Conservation (phyloP, 1,140 invertebrate species). For the Scylla paramamosain region DNA sequence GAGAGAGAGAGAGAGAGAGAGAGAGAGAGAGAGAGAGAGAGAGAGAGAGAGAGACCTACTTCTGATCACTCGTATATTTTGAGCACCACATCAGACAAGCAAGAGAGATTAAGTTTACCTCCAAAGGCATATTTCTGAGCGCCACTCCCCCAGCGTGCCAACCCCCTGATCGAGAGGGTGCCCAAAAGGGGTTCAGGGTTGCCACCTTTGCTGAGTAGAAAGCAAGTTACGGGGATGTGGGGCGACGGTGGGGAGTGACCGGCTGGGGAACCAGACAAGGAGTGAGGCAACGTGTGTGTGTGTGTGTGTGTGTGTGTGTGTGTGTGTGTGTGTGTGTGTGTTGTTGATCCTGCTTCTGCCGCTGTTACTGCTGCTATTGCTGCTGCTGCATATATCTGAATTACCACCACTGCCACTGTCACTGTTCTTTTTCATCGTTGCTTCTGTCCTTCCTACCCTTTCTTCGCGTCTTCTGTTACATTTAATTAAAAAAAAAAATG, state of each 20-base stretch:
- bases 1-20: neutral
- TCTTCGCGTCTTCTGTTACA: no score
- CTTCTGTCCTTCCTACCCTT: neutral
- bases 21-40: neutral
- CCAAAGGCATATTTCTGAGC: no score
- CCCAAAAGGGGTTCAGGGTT: neutral
- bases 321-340: neutral
- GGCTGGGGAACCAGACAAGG: neutral
- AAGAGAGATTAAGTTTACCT: no score
- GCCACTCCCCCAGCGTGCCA: neutral
- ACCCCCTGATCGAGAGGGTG: neutral
- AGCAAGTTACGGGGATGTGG: neutral
- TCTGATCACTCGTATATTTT: no score
- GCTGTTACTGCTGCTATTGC: neutral
- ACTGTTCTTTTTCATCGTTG: neutral
- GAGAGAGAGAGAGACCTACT: neutral
- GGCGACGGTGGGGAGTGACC: neutral
- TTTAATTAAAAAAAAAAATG: no score
- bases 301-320: constrained; percentile 10
- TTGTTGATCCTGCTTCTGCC: neutral
- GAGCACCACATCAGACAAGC: no score
- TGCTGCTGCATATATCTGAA: neutral
- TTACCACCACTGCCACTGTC: neutral
- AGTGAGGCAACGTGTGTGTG: neutral
- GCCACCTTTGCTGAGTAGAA: neutral